Percentiles rank a stretch among this genome's conserved stretches.
These are phyloP conservation scores for Ophion costatus DNA, from an alignment of 2,888 invertebrate species.

Conservation along the genomic window DNA sequence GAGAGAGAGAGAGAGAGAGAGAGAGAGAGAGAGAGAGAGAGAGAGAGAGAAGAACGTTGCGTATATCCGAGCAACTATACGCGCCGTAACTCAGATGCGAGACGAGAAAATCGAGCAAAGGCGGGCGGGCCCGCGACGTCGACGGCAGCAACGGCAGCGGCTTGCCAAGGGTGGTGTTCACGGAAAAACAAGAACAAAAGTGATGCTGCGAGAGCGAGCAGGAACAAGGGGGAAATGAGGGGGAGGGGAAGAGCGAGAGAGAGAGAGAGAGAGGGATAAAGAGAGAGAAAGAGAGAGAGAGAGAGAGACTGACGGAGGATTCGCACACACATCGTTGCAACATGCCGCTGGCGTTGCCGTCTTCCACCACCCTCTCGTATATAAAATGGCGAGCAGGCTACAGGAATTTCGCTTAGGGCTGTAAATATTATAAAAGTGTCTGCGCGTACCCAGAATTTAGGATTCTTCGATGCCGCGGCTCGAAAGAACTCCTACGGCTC, in stretches of 20 bases:
- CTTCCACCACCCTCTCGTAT: constrained; percentile 48
- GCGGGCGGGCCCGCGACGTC: constrained; percentile 65
- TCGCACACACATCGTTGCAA: constrained; percentile 60
- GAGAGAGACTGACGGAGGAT: constrained; percentile 43
- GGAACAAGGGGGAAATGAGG: constrained; percentile 35
- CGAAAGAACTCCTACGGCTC: constrained; percentile 32
- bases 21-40: constrained; percentile 44
- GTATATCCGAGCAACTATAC: constrained; percentile 22
- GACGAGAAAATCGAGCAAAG: constrained; percentile 78
- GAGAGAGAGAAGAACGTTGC: constrained; percentile 18
- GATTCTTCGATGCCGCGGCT: constrained; percentile 68
- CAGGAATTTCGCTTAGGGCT: constrained; percentile 78
- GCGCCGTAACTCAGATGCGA: constrained; percentile 65
- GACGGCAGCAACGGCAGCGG: constrained; percentile 49
- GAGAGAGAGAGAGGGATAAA: constrained; percentile 31
- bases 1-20: constrained; percentile 17
- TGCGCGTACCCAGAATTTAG: constrained; percentile 77
- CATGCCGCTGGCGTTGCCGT: constrained; percentile 61
- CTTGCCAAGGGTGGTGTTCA: constrained; percentile 63
- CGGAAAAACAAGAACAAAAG: constrained; percentile 61
- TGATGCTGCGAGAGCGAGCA: constrained; percentile 46
- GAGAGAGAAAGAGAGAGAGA: constrained; percentile 33
- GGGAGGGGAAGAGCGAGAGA: constrained; percentile 26
- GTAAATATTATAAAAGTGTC: constrained; percentile 81
- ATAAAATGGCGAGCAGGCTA: constrained; percentile 76